Evolutionary conservation across 1,140 invertebrate species (phyloP).

Genomic region (Panonychus citri): DNA sequence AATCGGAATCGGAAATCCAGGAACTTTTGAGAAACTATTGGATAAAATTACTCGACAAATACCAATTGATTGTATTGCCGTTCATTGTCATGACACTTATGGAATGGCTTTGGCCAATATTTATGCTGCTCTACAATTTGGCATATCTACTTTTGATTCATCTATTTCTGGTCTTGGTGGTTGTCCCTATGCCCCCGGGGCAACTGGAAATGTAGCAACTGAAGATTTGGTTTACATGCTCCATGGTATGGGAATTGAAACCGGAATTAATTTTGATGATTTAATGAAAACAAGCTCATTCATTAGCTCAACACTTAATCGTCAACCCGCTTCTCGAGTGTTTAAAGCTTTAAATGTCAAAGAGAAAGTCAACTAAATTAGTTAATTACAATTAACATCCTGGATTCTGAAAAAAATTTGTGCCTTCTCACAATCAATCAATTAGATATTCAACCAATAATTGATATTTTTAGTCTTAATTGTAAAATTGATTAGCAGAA

Average conservation of each 20-base stretch:
- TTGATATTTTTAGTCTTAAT: no score
- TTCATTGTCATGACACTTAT: conserved; percentile 97
- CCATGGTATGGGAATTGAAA: conserved; percentile 59
- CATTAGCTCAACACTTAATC: conserved; percentile 47
- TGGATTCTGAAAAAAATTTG: no score
- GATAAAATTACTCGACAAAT: conserved; percentile 40
- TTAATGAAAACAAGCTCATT: conserved; percentile 54
- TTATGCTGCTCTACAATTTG: conserved; percentile 44
- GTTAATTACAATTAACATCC: no score
- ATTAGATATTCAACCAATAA: no score
- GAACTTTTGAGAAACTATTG: conserved; percentile 47
- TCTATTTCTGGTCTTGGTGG: conserved; percentile 80
- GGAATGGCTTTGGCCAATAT: conserved; percentile 88
- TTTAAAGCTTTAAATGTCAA: conserved; percentile 34
- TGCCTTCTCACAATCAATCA: no score
- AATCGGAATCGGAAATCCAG: conserved; percentile 81
- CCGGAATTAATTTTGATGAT: conserved; percentile 55
- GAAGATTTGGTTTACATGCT: conserved; percentile 94
- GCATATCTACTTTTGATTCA: conserved; percentile 9
- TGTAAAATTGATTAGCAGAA: no score
- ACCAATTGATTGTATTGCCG: conserved; percentile 45
- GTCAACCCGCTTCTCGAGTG: conserved; percentile 56
- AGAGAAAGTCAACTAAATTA: no score
- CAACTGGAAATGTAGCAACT: conserved; percentile 79
- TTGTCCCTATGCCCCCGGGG: conserved; percentile 88